Evolutionary conservation across 2,113 vertebrate species (phyloP).

Genomic region (Crotophaga sulcirostris): DNA sequence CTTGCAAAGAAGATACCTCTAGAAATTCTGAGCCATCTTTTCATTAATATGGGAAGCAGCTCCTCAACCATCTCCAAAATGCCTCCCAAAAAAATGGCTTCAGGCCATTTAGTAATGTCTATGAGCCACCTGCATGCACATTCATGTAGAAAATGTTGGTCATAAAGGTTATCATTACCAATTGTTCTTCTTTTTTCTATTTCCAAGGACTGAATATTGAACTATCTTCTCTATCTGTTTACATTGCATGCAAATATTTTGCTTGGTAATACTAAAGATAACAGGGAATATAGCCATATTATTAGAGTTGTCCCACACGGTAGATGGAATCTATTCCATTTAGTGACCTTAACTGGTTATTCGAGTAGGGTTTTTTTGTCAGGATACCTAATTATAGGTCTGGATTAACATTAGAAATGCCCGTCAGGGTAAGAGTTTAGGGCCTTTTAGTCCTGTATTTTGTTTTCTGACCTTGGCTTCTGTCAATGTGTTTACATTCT

Average conservation of each 20-base stretch:
- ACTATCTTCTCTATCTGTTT: background rate
- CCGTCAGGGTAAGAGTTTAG: background rate
- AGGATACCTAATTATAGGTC: background rate
- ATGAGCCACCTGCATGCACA: background rate
- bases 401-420: background rate
- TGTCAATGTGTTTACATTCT: background rate
- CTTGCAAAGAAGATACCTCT: background rate
- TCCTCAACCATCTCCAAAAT: background rate
- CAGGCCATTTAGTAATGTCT: background rate
- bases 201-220: background rate
- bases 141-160: background rate
- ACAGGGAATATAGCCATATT: background rate
- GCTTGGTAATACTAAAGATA: background rate
- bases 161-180: background rate
- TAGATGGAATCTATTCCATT: background rate
- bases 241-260: background rate
- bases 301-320: background rate
- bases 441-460: background rate
- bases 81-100: fast-evolving
- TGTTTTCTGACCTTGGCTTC: background rate
- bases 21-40: background rate
- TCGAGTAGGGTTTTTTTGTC: background rate
- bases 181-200: background rate
- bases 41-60: background rate
- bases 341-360: background rate